Evolutionary conservation across 2,888 invertebrate species (phyloP).

Genomic region (Pollenia amentaria): DNA sequence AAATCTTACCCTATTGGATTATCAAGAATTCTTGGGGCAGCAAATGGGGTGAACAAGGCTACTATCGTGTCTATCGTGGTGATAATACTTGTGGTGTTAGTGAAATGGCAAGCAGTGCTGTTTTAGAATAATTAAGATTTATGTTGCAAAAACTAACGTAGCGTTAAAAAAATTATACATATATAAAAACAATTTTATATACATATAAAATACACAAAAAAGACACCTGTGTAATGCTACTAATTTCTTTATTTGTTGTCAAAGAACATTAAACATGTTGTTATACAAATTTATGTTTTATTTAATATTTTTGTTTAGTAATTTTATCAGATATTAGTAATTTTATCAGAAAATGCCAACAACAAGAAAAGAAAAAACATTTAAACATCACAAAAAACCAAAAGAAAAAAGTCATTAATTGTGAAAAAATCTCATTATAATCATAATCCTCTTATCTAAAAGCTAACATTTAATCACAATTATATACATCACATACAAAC

Average conservation of each 20-base stretch:
- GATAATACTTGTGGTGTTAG: slow-evolving; percentile 97
- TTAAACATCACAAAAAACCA: slow-evolving; percentile 48
- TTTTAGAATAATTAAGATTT: slow-evolving; percentile 84
- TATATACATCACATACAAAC: background rate
- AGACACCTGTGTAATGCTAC: slow-evolving; percentile 28
- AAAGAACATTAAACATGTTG: background rate
- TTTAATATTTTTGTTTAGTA: background rate
- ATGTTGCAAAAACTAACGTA: slow-evolving; percentile 32
- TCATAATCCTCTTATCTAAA: slow-evolving; percentile 62
- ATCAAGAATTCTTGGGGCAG: slow-evolving; percentile 98
- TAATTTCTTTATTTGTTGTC: background rate
- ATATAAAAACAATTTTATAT: background rate
- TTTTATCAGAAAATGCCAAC: slow-evolving; percentile 48
- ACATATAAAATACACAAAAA: background rate
- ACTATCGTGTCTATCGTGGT: slow-evolving; percentile 96
- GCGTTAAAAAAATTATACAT: slow-evolving; percentile 38
- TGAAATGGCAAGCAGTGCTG: slow-evolving; percentile 94
- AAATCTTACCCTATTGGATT: slow-evolving; percentile 94
- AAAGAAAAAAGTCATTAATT: slow-evolving; percentile 37
- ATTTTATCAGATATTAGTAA: slow-evolving; percentile 38
- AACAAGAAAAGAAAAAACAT: slow-evolving; percentile 56
- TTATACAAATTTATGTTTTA: slow-evolving; percentile 8
- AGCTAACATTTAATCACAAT: slow-evolving; percentile 31
- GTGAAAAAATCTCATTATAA: slow-evolving; percentile 46
- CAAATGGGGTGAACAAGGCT: slow-evolving; percentile 97